A percentile compares a stretch with the other conserved stretches of the same genome.
Conservation (phyloP, 2,797 vertebrate genomes). For the Typhlichthys subterraneus region DNA sequence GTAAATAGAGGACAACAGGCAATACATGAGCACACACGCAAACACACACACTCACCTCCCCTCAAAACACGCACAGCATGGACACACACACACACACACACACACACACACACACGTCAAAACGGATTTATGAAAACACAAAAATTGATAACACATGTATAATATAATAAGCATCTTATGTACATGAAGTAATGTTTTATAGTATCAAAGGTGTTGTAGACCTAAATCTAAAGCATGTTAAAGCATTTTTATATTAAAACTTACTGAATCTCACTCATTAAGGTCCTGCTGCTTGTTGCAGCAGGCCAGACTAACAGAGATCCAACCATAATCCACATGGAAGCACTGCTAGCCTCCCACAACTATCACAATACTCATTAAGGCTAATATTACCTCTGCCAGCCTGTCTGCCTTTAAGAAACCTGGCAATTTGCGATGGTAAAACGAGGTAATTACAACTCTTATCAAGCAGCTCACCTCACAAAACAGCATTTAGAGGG, state of each 20-base stretch:
- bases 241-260: constrained; percentile 4
- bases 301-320: constrained; percentile 47
- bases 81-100: background rate
- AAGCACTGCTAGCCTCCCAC: constrained; percentile 44
- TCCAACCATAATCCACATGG: constrained; percentile 64
- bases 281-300: constrained; percentile 27
- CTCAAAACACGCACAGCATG: background rate
- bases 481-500: constrained; percentile 63
- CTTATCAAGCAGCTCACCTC: constrained; percentile 67
- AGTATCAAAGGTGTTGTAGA: too few species aligned
- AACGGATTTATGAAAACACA: background rate
- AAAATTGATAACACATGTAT: too few species aligned
- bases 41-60: background rate
- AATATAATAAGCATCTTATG: too few species aligned
- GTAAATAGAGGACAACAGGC: background rate
- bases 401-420: constrained; percentile 65
- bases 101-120: too few species aligned
- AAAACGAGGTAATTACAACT: constrained; percentile 73
- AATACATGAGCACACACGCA: background rate
- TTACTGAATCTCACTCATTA: constrained; percentile 46
- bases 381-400: constrained; percentile 62
- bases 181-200: too few species aligned
- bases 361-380: constrained; percentile 71
- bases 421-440: constrained; percentile 65
- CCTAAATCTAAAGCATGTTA: constrained; percentile 44